Evolutionary conservation across 2,797 vertebrate genomes (phyloP).

Genomic region (Atherinosoma microstoma): DNA sequence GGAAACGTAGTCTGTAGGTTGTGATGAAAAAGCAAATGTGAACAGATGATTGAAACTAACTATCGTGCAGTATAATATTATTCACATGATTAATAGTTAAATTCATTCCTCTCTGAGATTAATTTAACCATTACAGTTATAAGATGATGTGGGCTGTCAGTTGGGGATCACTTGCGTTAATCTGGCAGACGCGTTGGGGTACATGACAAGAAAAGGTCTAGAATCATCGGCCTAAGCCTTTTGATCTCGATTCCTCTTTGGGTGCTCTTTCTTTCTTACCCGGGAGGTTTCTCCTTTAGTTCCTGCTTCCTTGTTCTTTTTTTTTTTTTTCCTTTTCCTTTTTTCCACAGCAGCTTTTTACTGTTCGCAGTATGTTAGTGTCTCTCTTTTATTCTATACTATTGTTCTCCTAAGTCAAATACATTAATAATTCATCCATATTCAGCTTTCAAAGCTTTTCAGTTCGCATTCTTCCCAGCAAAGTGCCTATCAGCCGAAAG

Average conservation of each 20-base stretch:
- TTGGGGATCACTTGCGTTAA: constrained; percentile 4
- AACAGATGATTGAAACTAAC: not conserved
- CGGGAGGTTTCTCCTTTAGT: constrained; percentile 57
- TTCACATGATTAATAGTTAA: not conserved
- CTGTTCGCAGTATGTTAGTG: constrained; percentile 68
- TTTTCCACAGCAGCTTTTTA: constrained; percentile 54
- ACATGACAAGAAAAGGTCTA: not conserved
- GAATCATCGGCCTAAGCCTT: constrained; percentile 14
- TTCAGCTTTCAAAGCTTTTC: constrained; percentile 80
- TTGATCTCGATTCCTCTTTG: constrained; percentile 43
- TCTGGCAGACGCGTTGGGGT: constrained; percentile 1
- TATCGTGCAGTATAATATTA: not conserved
- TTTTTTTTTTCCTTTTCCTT: not conserved
- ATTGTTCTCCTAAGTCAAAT: constrained; percentile 81
- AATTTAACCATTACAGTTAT: not conserved
- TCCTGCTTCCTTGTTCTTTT: constrained; percentile 40
- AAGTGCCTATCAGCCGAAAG: constrained; percentile 76
- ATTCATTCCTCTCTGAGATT: constrained; percentile 1
- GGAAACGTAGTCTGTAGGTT: not conserved
- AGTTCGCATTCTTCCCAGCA: constrained; percentile 69
- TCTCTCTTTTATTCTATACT: constrained; percentile 75
- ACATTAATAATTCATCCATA: constrained; percentile 81
- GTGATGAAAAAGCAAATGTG: not conserved
- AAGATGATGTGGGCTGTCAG: not conserved
- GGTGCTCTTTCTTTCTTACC: constrained; percentile 45